Percentiles rank a stretch among this genome's conserved stretches.
phyloP scores from a whole-genome alignment of 2,888 invertebrate genomes.

The Zhuqinia jingwanae region DNA sequence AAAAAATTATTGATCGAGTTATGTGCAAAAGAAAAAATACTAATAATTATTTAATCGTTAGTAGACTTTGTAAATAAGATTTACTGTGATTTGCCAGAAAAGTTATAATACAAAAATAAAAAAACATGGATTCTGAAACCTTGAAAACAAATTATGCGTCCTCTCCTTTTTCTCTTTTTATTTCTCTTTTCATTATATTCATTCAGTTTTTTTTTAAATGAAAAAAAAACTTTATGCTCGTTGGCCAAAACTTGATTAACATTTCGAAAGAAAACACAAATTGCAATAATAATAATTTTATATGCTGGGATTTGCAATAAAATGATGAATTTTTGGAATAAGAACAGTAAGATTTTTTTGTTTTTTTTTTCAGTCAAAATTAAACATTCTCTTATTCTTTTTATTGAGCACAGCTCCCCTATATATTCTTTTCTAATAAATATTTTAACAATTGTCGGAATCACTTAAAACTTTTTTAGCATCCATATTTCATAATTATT shows the following conservation, averaged over 20 bases:
- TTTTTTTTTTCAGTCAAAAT: conserved; percentile 67
- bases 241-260: too few relatives aligned
- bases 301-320: neutral
- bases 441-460: conserved; percentile 53
- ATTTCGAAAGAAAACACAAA: too few relatives aligned
- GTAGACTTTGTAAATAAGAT: conserved; percentile 67
- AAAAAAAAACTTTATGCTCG: too few relatives aligned
- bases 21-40: conserved; percentile 20
- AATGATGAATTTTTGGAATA: conserved; percentile 1
- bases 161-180: neutral
- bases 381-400: conserved; percentile 56
- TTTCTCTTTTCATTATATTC: neutral
- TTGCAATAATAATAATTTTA: too few relatives aligned
- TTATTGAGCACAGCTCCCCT: conserved; percentile 69
- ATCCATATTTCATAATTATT: neutral
- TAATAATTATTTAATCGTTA: conserved; percentile 57
- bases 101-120: conserved; percentile 51
- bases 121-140: conserved; percentile 15
- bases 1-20: conserved; percentile 42
- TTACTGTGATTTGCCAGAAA: conserved; percentile 71
- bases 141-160: neutral
- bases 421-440: conserved; percentile 27
- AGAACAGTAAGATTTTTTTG: too few relatives aligned
- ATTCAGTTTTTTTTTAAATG: neutral
- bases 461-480: conserved; percentile 54